A percentile compares a stretch with the other conserved stretches of the same genome.
Evolutionary conservation across 2,113 vertebrate species (phyloP).

Genomic region (Pomatorhinus ruficollis): DNA sequence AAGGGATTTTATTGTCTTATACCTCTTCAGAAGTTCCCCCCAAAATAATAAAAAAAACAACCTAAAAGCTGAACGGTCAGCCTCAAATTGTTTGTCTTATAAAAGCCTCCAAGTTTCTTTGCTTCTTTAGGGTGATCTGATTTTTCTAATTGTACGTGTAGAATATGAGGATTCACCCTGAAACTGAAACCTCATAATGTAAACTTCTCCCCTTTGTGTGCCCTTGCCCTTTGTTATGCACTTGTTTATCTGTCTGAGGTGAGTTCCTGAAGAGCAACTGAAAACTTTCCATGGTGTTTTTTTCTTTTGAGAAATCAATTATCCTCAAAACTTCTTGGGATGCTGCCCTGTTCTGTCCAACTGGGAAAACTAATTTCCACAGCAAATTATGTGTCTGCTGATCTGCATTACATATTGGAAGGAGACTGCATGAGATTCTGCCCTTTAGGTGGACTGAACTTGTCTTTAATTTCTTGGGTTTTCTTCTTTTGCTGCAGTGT

Average conservation of each 20-base stretch:
- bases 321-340: not conserved
- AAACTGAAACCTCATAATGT: not conserved
- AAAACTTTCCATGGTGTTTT: not conserved
- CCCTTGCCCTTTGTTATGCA: not conserved
- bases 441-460: not conserved
- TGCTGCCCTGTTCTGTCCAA: not conserved
- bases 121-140: not conserved
- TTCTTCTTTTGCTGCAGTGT: not conserved
- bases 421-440: not conserved
- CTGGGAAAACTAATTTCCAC: slow-evolving; percentile 31
- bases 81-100: not conserved
- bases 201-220: not conserved
- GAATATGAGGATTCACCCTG: not conserved
- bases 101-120: not conserved
- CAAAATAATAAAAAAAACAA: fast-evolving
- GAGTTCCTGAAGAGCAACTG: not conserved
- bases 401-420: not conserved
- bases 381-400: slow-evolving; percentile 1
- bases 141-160: not conserved
- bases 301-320: slow-evolving; percentile 37
- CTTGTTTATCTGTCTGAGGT: not conserved
- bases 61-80: not conserved
- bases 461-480: not conserved
- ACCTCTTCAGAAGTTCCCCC: not conserved
- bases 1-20: not conserved